Evolutionary conservation across 2,113 vertebrate species (phyloP).

Genomic region (Nestor notabilis): DNA sequence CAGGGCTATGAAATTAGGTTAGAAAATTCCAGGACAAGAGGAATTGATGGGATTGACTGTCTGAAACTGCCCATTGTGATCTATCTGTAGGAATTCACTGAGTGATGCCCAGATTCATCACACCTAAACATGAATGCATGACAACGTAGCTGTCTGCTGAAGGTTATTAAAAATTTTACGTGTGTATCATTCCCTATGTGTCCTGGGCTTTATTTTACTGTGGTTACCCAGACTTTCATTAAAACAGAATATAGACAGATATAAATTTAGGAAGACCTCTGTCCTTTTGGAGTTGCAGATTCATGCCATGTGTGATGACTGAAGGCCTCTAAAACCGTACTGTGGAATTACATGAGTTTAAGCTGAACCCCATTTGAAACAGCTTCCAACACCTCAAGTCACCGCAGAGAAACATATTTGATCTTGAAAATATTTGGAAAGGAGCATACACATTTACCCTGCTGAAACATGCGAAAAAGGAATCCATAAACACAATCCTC

Average conservation of each 20-base stretch:
- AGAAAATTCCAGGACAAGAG: conserved; percentile 48
- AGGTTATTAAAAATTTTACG: background rate
- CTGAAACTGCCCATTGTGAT: background rate
- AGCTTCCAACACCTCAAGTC: background rate
- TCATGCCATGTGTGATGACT: background rate
- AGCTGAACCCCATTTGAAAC: background rate
- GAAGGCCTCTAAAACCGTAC: background rate
- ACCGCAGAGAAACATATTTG: background rate
- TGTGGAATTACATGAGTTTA: background rate
- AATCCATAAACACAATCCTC: background rate
- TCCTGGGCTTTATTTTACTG: background rate
- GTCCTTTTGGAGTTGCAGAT: background rate
- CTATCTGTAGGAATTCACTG: background rate
- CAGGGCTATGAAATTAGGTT: conserved; percentile 53
- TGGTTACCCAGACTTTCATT: background rate
- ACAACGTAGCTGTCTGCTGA: background rate
- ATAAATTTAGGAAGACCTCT: background rate
- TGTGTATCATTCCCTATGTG: background rate
- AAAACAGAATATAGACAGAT: background rate
- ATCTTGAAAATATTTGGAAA: background rate
- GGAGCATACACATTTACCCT: background rate
- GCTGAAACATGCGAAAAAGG: background rate
- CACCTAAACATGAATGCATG: background rate
- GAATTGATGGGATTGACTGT: conserved; percentile 1
- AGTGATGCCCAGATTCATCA: background rate